These are phyloP conservation scores for Aptenodytes forsteri DNA, from an alignment of 2,113 vertebrate genomes.

Conservation along the genomic window DNA sequence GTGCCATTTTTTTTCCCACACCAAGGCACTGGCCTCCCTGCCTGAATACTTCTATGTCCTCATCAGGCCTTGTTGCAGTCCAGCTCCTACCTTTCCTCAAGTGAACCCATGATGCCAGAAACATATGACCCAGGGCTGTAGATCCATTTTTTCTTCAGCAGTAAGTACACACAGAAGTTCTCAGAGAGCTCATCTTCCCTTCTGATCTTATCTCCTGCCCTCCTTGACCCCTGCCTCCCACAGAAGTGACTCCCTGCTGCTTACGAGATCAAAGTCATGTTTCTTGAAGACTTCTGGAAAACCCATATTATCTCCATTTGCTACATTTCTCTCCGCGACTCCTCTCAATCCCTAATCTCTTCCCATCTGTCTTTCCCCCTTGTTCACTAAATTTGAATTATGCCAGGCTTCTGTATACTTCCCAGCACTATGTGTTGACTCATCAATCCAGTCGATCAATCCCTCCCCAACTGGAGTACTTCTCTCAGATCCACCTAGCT, in stretches of 20 bases:
- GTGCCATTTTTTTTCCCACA: background rate
- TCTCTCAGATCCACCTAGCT: background rate
- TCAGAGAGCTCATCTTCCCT: conserved; percentile 17
- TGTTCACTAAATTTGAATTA: background rate
- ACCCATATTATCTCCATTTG: background rate
- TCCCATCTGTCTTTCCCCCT: background rate
- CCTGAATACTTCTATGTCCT: background rate
- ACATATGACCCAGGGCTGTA: background rate
- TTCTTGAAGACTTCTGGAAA: conserved; percentile 24
- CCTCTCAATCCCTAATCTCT: background rate
- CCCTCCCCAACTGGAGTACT: background rate
- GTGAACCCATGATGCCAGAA: background rate
- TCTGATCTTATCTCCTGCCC: conserved; percentile 43
- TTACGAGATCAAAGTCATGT: conserved; percentile 24
- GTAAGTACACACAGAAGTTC: background rate
- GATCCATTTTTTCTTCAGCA: background rate
- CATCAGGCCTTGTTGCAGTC: background rate
- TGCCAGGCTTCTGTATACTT: background rate
- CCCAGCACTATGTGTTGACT: background rate
- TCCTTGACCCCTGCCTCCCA: conserved; percentile 4
- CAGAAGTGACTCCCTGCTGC: conserved; percentile 25
- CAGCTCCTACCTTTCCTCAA: background rate
- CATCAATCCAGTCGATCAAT: background rate
- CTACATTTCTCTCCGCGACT: background rate
- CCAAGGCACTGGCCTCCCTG: background rate